Percentiles rank a stretch among this genome's conserved stretches.
Evolutionary conservation across 2,797 vertebrate genomes (phyloP).

Genomic region (Ara ararauna): DNA sequence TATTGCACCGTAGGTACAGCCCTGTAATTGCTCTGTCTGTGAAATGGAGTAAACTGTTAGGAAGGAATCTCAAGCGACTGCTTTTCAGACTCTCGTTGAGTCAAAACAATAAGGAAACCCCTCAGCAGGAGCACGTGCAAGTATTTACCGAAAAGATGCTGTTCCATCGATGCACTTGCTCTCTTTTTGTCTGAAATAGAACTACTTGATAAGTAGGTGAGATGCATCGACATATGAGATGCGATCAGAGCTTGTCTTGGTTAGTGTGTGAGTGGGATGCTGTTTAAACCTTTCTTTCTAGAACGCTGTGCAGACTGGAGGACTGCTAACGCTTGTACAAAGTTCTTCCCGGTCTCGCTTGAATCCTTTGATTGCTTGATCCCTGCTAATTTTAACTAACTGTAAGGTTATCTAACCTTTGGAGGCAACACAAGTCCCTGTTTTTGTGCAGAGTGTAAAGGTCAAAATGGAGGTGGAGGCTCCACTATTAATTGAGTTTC

Average conservation of each 20-base stretch:
- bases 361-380: neutral
- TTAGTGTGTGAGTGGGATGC: neutral
- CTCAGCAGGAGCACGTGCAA: neutral
- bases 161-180: accelerated
- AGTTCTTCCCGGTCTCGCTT: neutral
- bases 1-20: neutral
- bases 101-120: neutral
- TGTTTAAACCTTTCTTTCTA: neutral
- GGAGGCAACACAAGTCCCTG: neutral
- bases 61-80: neutral
- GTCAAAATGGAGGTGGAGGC: neutral
- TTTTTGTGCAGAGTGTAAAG: neutral
- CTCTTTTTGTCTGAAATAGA: neutral
- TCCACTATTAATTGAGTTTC: neutral
- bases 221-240: neutral
- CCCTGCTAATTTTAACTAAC: neutral
- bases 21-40: neutral
- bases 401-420: neutral
- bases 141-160: neutral
- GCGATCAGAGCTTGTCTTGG: neutral
- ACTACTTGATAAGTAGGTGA: neutral
- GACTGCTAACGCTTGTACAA: neutral
- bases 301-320: neutral
- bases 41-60: neutral
- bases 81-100: neutral